Conservation (phyloP, 2,113 vertebrate genomes). For the Erythrocebus patas region DNA sequence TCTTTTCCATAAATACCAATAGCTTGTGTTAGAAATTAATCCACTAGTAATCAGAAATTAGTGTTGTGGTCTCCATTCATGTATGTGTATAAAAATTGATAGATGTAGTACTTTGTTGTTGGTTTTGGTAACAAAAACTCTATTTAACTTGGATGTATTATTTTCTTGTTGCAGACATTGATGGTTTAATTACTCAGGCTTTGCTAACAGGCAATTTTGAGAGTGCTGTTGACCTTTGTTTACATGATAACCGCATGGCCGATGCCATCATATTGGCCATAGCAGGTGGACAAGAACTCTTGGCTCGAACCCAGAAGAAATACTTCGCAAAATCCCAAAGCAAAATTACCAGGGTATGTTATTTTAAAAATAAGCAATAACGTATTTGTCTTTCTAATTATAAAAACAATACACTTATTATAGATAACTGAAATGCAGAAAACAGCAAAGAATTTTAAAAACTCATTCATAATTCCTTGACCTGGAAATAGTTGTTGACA, state of each 20-base stretch:
- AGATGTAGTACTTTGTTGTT: neutral
- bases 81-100: neutral
- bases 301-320: conserved; percentile 93
- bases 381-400: neutral
- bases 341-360: conserved; percentile 94
- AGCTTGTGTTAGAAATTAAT: conserved; percentile 37
- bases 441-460: neutral
- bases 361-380: conserved; percentile 34
- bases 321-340: conserved; percentile 93
- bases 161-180: conserved; percentile 87
- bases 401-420: neutral
- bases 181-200: conserved; percentile 96
- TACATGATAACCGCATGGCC: conserved; percentile 96
- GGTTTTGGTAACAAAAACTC: neutral
- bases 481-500: neutral
- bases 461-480: neutral
- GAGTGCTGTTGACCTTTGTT: conserved; percentile 94
- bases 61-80: neutral
- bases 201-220: conserved; percentile 94
- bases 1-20: neutral
- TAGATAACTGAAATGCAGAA: conserved; percentile 6
- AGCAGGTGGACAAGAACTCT: conserved; percentile 92
- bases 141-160: conserved; percentile 38
- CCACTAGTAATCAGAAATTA: neutral
- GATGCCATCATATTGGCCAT: conserved; percentile 96